phyloP scores from a whole-genome alignment of 2,797 vertebrate species.

The Crocidura indochinensis region DNA sequence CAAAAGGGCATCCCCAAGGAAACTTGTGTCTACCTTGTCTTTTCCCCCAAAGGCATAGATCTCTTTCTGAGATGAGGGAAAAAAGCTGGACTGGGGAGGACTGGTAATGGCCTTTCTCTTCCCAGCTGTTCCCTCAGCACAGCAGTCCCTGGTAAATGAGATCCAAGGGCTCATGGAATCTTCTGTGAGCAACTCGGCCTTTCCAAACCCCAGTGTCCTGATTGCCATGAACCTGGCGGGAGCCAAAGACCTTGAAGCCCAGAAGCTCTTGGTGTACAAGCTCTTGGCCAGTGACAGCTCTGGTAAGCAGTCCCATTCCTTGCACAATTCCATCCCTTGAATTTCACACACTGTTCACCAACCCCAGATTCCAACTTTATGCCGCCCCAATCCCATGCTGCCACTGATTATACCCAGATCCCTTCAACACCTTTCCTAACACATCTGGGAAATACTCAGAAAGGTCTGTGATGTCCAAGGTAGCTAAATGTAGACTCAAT shows the following conservation, averaged over 20 bases:
- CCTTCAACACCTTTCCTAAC: not conserved
- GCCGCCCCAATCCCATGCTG: not conserved
- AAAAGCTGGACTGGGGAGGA: not conserved
- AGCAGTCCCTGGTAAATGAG: slow-evolving; percentile 76
- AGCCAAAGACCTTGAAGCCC: fast-evolving
- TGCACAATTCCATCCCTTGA: not conserved
- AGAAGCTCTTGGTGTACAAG: slow-evolving; percentile 76
- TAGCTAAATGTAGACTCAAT: not conserved
- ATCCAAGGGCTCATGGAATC: slow-evolving; percentile 81
- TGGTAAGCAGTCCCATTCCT: slow-evolving; percentile 51
- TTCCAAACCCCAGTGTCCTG: slow-evolving; percentile 87
- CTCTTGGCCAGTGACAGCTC: slow-evolving; percentile 60
- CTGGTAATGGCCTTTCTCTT: slow-evolving; percentile 12
- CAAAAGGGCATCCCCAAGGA: too few species aligned
- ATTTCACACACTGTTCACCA: not conserved
- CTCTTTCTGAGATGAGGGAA: not conserved
- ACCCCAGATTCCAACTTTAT: not conserved
- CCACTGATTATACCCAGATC: not conserved
- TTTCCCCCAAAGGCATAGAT: not conserved
- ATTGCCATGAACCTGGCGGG: slow-evolving; percentile 89
- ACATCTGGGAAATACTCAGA: not conserved
- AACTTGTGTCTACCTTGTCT: not conserved
- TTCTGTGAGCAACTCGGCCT: fast-evolving
- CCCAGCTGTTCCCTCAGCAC: slow-evolving; percentile 79
- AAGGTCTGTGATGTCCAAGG: not conserved